These are phyloP conservation scores for Corythornis cristatus DNA, from an alignment of 2,113 vertebrate genomes.

Conservation along the genomic window DNA sequence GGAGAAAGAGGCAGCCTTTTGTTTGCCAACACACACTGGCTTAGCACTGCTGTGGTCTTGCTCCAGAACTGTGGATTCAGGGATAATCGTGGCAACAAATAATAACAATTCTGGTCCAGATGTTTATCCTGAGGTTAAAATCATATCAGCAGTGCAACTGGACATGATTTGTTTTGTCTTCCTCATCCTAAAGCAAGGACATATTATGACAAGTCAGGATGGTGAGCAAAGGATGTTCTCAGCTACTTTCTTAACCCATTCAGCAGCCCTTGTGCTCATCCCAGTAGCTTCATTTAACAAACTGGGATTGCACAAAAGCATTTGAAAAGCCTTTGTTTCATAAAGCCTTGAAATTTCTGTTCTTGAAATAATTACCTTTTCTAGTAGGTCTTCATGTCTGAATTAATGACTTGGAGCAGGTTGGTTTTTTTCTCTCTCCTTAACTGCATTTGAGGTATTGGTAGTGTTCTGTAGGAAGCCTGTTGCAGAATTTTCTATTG, in stretches of 20 bases:
- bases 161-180: slow-evolving; percentile 31
- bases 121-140: slow-evolving; percentile 49
- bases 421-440: not conserved
- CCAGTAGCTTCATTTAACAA: not conserved
- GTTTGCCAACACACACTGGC: not conserved
- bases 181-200: not conserved
- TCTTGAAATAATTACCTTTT: not conserved
- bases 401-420: not conserved
- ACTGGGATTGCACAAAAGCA: not conserved
- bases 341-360: not conserved
- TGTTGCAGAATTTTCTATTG: not conserved
- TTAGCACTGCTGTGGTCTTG: not conserved
- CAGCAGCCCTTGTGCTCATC: not conserved
- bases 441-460: not conserved
- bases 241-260: not conserved
- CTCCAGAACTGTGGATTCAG: not conserved
- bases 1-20: not conserved
- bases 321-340: not conserved
- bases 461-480: not conserved
- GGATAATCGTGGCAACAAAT: not conserved
- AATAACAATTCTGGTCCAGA: slow-evolving; percentile 6
- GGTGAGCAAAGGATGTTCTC: not conserved
- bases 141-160: not conserved
- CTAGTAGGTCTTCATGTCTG: not conserved
- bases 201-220: not conserved